These are phyloP conservation scores for Hermetia illucens DNA, from an alignment of 1,140 invertebrate genomes.

Conservation along the genomic window DNA sequence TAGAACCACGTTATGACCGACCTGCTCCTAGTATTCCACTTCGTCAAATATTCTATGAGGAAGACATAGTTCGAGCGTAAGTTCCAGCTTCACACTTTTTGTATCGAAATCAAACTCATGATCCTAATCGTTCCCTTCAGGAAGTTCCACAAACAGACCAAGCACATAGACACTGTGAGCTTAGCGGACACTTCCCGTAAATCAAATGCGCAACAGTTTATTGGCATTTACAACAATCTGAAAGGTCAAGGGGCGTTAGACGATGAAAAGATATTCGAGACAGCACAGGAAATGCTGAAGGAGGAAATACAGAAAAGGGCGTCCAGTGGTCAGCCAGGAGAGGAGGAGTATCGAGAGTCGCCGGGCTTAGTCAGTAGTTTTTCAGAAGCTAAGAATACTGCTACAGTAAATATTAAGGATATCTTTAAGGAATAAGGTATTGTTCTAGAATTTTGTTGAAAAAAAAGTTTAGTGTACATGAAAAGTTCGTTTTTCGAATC, in stretches of 20 bases:
- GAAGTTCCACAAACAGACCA: constrained; percentile 43
- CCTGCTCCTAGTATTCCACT: constrained; percentile 40
- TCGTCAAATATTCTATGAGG: constrained; percentile 64
- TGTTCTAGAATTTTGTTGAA: no score
- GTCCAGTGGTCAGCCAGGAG: constrained; percentile 10
- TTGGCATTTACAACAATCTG: constrained; percentile 40
- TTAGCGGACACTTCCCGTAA: constrained; percentile 31
- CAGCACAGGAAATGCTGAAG: constrained; percentile 30
- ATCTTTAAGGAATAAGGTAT: constrained; percentile 17
- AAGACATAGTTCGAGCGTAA: constrained; percentile 77
- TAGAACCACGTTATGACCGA: constrained; percentile 57
- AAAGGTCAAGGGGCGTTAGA: constrained; percentile 33
- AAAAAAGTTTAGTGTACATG: no score
- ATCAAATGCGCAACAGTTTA: constrained; percentile 42
- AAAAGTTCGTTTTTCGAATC: no score
- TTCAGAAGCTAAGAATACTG: background rate
- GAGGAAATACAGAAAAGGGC: constrained; percentile 20
- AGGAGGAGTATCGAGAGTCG: constrained; percentile 2
- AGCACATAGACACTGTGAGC: constrained; percentile 33
- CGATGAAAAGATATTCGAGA: constrained; percentile 32
- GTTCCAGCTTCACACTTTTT: no score
- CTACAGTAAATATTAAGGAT: constrained; percentile 10
- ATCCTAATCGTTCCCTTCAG: constrained; percentile 30
- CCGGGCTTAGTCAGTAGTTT: background rate
- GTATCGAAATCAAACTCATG: constrained; percentile 4